Conservation (phyloP, 2,797 vertebrate species). For the Mus minutoides region DNA sequence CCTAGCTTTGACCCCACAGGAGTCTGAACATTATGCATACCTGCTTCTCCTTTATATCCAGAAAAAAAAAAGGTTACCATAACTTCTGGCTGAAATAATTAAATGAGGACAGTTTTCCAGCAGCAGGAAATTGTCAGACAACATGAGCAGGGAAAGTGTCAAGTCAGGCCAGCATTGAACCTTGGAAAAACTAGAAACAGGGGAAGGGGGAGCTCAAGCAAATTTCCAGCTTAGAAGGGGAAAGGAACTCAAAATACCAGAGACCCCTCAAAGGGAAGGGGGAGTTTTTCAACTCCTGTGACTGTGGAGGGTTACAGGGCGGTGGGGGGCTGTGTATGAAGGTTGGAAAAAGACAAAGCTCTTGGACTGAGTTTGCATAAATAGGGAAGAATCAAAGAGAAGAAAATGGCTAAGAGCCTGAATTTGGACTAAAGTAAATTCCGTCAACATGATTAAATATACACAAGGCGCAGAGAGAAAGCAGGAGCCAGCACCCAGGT, state of each 20-base stretch:
- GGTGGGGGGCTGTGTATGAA: neutral
- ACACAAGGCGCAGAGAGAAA: constrained; percentile 52
- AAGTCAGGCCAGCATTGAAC: constrained; percentile 31
- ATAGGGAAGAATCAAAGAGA: constrained; percentile 54
- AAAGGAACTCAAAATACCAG: neutral
- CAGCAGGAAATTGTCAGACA: constrained; percentile 65
- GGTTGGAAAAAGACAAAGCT: constrained; percentile 41
- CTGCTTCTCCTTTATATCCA: neutral
- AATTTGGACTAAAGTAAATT: constrained; percentile 61
- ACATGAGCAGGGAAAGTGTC: constrained; percentile 13
- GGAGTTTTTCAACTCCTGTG: neutral
- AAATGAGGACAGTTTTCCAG: constrained; percentile 19
- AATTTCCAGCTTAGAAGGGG: constrained; percentile 14
- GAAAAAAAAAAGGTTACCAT: constrained; percentile 2
- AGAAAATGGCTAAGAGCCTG: constrained; percentile 52
- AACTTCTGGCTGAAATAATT: constrained; percentile 49
- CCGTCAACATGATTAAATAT: constrained; percentile 61
- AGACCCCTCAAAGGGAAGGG: neutral
- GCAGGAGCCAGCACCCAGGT: constrained; percentile 47
- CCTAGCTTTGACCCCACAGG: neutral
- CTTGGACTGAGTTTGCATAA: neutral
- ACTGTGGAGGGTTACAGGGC: neutral
- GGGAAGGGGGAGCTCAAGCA: constrained; percentile 35
- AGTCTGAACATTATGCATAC: neutral
- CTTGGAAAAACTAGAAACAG: constrained; percentile 55